A percentile compares a stretch with the other conserved stretches of the same genome.
phyloP scores from a whole-genome alignment of 2,113 vertebrate genomes.

The Glaucidium brasilianum region DNA sequence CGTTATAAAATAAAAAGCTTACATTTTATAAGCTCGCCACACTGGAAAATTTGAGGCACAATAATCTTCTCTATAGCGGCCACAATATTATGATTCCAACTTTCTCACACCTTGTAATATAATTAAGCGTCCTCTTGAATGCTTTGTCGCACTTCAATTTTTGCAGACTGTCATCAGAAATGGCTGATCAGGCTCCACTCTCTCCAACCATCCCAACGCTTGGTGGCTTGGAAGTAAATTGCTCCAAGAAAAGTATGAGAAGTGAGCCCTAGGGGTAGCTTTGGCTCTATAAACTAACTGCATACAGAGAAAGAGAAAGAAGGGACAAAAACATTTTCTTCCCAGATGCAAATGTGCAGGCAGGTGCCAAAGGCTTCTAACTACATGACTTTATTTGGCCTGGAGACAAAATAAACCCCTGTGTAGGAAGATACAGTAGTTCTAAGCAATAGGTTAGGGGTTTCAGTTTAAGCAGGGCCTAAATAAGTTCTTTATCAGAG shows the following conservation, averaged over 20 bases:
- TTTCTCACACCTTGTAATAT: conserved; percentile 50
- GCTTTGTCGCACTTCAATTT: not conserved
- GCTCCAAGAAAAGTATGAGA: not conserved
- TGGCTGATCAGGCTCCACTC: not conserved
- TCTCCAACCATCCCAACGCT: not conserved
- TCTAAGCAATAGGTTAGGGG: not conserved
- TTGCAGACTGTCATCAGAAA: not conserved
- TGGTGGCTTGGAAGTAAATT: not conserved
- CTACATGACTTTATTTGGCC: not conserved
- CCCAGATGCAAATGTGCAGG: not conserved
- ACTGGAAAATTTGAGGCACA: conserved; percentile 58
- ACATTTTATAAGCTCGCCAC: conserved; percentile 10
- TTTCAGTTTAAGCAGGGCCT: not conserved
- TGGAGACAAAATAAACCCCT: conserved; percentile 19
- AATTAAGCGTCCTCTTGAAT: not conserved
- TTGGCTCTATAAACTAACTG: conserved; percentile 14
- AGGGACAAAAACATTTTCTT: conserved; percentile 14
- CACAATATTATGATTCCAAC: conserved; percentile 10
- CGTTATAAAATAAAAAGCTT: conserved; percentile 50
- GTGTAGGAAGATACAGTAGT: conserved; percentile 14
- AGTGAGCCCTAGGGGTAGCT: conserved; percentile 22
- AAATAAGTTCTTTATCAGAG: conserved; percentile 16
- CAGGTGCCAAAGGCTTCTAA: conserved; percentile 37
- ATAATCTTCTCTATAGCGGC: not conserved
- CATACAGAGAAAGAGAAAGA: not conserved